Base-by-base conservation (phyloP, 2,113 vertebrate species). In the Tor tambroides region DNA sequence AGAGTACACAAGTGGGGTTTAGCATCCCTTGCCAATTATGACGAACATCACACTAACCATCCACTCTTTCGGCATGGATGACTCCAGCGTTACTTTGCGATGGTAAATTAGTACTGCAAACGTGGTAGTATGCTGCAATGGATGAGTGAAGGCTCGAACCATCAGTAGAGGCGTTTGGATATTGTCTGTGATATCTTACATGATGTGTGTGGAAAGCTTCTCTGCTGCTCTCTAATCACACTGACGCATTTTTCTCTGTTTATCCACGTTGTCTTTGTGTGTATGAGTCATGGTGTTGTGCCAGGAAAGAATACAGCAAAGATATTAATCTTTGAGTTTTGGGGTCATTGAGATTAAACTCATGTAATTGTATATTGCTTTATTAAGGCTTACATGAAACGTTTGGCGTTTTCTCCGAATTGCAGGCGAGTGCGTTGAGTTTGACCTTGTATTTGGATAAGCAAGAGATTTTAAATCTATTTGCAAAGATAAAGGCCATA, bases 391-490 rank as follows among this genome's bases (percentile, higher is more conserved):
- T 83, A 83, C 46, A 69, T 19, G 41, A 83, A 63, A 51, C 61
- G 7, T 51, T 56, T 43, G 26, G 2, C 2, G 28, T 65, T 87
- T 83, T 82, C 79, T 63, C 67, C 2, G 79, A 82, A 83, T 82
- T 75, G 35, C 38, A 30, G 26, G 23, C 15, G 43, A 30, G 32
- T 9, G 14, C 1, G 3, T 83, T 51, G 86, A 63, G 30, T 51
- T 23, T 75, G 69, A 63, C 86, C 79, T 82, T 87, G 69, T 86
- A 71, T 82, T 80, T 49, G 71, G 69, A 87, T 82, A 75, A 86
- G 65, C 67, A 41, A 11, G 65, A 63, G 19, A 61, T 61, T 81
- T 86, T 67, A 71, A 79, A 72, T 72, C 46, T 75, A 17, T 75
- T 46, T 75, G 71, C 56, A 17, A 59, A 82, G 80, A 83, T 51